Conservation (phyloP, 2,797 vertebrate species). For the Crenuchus spilurus region DNA sequence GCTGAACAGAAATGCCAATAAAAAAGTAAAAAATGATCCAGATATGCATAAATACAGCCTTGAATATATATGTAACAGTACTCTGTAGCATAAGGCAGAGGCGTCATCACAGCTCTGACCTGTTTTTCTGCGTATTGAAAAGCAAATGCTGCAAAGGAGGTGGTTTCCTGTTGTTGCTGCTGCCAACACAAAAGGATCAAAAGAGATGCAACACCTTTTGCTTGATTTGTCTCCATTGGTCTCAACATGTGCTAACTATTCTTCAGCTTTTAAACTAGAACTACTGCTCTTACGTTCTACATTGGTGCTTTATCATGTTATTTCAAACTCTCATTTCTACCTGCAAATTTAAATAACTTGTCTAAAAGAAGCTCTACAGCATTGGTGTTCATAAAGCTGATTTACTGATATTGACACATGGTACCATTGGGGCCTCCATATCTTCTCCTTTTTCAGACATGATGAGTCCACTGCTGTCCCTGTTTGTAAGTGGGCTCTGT, state of each 20-base stretch:
- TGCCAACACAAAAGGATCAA: constrained; percentile 24
- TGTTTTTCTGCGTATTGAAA: background rate
- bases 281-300: background rate
- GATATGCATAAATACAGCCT: background rate
- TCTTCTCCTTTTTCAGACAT: constrained; percentile 8
- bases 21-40: background rate
- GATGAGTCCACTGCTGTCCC: background rate
- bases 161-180: constrained; percentile 37
- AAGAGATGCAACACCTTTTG: background rate
- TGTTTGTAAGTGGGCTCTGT: background rate
- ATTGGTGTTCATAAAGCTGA: background rate
- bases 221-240: background rate
- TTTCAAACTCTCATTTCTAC: background rate
- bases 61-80: too few relatives aligned
- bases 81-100: background rate
- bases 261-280: background rate
- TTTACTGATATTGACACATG: background rate
- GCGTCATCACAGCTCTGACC: background rate
- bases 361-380: background rate
- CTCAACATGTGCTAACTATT: background rate
- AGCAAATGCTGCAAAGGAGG: background rate
- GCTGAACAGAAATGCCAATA: background rate
- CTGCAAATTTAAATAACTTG: background rate
- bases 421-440: background rate
- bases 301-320: background rate